Percentiles rank a stretch among this genome's conserved stretches.
Conservation (phyloP, 2,888 invertebrate genomes). For the Fragum fragum region DNA sequence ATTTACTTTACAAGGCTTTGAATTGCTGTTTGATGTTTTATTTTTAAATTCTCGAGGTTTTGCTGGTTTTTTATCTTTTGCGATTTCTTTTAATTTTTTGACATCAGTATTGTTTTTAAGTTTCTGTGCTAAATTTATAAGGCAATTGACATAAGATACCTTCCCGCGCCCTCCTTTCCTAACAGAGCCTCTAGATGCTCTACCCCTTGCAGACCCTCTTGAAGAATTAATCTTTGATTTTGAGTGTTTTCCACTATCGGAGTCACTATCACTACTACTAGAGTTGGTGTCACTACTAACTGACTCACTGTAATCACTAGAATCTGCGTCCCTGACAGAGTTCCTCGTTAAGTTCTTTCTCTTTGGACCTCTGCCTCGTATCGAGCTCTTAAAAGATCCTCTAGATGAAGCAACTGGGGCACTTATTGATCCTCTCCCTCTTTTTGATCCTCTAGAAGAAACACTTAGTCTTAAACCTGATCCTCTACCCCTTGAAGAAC, state of each 20-base stretch:
- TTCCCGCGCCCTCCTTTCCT: not conserved
- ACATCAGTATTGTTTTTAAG: not conserved
- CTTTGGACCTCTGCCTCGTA: constrained; percentile 5
- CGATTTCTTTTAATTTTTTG: not conserved
- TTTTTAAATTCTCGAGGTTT: not conserved
- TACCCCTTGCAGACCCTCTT: constrained; percentile 8
- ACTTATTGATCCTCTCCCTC: constrained; percentile 13
- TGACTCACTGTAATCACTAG: not conserved
- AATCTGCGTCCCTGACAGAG: not conserved
- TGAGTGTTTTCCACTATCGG: not conserved
- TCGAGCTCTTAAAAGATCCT: not conserved
- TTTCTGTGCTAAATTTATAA: not conserved
- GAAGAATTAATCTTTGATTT: not conserved
- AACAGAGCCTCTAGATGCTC: not conserved
- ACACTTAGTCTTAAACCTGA: not conserved
- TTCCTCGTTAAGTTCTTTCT: not conserved
- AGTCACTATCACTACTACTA: not conserved
- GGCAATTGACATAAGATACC: not conserved
- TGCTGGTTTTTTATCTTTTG: too few species aligned
- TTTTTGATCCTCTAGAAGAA: too few species aligned
- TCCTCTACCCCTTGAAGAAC: not conserved
- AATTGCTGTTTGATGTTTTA: not conserved
- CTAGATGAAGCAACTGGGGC: not conserved
- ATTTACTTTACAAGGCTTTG: not conserved
- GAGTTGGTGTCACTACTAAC: not conserved